These are phyloP conservation scores for Arizona elegans DNA, from an alignment of 2,113 vertebrate genomes.

Conservation along the genomic window DNA sequence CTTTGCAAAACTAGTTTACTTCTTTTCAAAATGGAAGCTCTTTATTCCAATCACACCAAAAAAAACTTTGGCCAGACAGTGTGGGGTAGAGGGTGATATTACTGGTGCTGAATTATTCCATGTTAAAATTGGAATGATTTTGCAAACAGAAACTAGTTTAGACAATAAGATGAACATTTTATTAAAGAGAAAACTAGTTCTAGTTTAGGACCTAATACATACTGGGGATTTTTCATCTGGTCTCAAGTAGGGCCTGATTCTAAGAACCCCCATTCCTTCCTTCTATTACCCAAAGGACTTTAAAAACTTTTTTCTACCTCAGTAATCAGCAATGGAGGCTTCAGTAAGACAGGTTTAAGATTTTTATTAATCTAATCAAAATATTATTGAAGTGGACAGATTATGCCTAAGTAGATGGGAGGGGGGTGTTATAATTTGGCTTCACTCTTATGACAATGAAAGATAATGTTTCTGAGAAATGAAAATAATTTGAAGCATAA, in stretches of 20 bases:
- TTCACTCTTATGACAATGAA: not conserved
- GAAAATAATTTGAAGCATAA: not conserved
- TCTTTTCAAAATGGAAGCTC: conserved; percentile 19
- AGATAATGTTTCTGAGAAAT: not conserved
- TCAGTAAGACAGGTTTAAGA: not conserved
- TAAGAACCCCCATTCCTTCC: not conserved
- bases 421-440: not conserved
- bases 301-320: not conserved
- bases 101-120: not conserved
- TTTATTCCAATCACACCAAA: not conserved
- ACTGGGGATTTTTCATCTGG: not conserved
- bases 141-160: not conserved
- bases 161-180: not conserved
- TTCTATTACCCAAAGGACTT: not conserved
- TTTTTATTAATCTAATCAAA: not conserved
- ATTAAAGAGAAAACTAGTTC: not conserved
- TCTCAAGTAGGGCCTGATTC: not conserved
- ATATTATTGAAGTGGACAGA: not conserved
- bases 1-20: conserved; percentile 13
- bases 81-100: not conserved
- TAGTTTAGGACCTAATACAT: too few relatives aligned
- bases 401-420: not conserved
- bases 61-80: not conserved
- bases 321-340: not conserved
- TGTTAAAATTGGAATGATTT: not conserved